Conservation (phyloP, 23 tunicate genomes). For the Halocynthia aurantium region DNA sequence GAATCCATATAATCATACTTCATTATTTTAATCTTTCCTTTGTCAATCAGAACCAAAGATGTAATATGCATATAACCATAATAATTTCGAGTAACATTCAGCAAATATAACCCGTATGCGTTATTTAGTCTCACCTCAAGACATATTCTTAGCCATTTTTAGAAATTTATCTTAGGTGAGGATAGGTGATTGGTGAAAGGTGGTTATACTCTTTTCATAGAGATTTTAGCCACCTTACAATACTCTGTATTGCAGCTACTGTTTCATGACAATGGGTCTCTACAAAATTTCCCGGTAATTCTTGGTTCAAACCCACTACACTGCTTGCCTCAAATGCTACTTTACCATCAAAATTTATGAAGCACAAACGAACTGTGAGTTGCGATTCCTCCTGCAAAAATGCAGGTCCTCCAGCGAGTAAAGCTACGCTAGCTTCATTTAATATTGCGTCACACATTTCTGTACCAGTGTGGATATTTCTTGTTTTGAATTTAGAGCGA, state of each 20-base stretch:
- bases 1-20: too few relatives aligned
- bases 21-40: too few relatives aligned
- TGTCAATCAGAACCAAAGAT: too few relatives aligned
- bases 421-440: conserved; percentile 63
- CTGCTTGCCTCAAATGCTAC: conserved; percentile 51
- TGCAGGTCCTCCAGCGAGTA: conserved; percentile 96
- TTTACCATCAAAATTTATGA: conserved; percentile 82
- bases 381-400: conserved; percentile 44
- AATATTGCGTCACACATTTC: conserved; percentile 71
- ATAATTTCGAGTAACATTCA: too few relatives aligned
- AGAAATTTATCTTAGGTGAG: too few relatives aligned
- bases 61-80: too few relatives aligned
- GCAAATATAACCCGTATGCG: too few relatives aligned
- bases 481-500: conserved; percentile 24
- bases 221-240: conserved; percentile 9
- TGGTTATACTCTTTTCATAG: not conserved
- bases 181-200: too few relatives aligned
- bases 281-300: conserved; percentile 57
- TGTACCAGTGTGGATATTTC: conserved; percentile 60
- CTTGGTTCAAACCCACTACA: conserved; percentile 33
- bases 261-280: conserved; percentile 28
- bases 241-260: not conserved
- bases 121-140: too few relatives aligned
- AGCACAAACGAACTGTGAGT: conserved; percentile 86
- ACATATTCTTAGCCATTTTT: too few relatives aligned